These are phyloP conservation scores for Acleris cristana DNA, from an alignment of 2,888 invertebrate species.

Conservation along the genomic window DNA sequence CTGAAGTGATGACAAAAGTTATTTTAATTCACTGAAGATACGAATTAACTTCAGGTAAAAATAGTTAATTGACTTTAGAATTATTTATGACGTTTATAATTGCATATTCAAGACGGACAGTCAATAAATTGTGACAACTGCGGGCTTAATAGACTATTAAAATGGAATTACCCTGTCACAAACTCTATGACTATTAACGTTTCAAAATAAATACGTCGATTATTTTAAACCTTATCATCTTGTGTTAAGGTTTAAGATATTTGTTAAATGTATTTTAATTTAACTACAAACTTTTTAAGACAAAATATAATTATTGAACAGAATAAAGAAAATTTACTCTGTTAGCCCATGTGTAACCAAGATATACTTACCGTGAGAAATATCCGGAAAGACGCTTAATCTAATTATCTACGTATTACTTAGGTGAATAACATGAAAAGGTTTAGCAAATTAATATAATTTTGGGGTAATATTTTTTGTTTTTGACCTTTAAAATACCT, in stretches of 20 bases:
- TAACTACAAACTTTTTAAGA: neutral
- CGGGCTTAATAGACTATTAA: neutral
- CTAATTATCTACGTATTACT: neutral
- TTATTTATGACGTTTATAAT: neutral
- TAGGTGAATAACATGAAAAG: neutral
- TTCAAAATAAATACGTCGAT: neutral
- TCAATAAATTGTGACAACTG: constrained; percentile 20
- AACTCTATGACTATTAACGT: neutral
- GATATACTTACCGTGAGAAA: neutral
- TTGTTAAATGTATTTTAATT: neutral
- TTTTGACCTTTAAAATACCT: neutral
- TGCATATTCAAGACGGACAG: constrained; percentile 5
- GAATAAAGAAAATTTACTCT: no score
- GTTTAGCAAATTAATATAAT: no score
- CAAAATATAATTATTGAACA: neutral
- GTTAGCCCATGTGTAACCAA: no score
- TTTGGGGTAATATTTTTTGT: neutral
- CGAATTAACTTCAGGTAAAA: constrained; percentile 2
- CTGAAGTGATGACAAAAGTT: neutral
- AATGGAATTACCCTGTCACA: constrained; percentile 5
- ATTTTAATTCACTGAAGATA: neutral
- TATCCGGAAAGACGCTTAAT: neutral
- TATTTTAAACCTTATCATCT: neutral
- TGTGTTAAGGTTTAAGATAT: neutral
- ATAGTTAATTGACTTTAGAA: constrained; percentile 1